Evolutionary conservation across 92 coral and sea anemone species (phyloP).

Genomic region (Parazoanthus atlanticus): DNA sequence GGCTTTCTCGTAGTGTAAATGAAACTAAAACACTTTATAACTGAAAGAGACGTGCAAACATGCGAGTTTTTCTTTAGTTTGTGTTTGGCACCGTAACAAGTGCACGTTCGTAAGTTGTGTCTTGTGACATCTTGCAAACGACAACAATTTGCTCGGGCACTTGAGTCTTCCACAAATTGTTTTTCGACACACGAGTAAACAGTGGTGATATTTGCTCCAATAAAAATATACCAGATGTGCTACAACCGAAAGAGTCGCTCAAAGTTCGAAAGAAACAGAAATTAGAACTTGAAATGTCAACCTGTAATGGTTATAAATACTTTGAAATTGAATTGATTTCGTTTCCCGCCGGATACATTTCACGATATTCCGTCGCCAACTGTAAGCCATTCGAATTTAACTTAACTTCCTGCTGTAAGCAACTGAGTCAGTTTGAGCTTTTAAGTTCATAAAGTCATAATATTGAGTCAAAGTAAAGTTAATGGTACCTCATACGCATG

Average conservation of each 20-base stretch:
- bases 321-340: neutral
- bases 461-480: neutral
- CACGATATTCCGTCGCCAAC: neutral
- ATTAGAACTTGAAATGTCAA: neutral
- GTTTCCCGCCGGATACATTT: conserved; percentile 32
- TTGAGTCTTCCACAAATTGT: neutral
- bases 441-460: neutral
- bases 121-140: neutral
- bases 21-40: neutral
- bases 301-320: neutral
- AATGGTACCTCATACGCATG: neutral
- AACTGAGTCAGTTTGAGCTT: neutral
- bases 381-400: neutral
- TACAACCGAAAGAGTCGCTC: neutral
- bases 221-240: neutral
- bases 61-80: neutral
- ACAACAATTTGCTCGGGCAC: conserved; percentile 5
- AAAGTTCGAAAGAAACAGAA: neutral
- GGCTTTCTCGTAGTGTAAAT: neutral
- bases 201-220: neutral
- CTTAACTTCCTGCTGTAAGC: neutral
- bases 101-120: neutral
- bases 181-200: conserved; percentile 8
- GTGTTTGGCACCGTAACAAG: neutral
- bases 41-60: neutral